Conservation (phyloP, 2,797 vertebrate genomes). For the Limnodromus scolopaceus region DNA sequence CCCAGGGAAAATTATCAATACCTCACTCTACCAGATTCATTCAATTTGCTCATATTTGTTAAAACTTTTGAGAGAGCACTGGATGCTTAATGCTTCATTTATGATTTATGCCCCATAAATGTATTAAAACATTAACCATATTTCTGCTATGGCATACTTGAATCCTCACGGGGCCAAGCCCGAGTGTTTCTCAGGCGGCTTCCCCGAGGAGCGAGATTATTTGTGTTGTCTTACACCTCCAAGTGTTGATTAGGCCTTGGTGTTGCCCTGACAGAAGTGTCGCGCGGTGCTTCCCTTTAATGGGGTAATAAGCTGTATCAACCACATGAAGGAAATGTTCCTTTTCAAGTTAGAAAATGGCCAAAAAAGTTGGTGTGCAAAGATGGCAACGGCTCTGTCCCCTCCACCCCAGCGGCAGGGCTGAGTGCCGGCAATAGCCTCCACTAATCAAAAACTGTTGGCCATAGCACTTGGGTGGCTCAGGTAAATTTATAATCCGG, state of each 20-base stretch:
- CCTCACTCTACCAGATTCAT: constrained; percentile 36
- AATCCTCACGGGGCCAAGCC: constrained; percentile 60
- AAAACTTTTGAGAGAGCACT: constrained; percentile 64
- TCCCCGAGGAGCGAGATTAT: constrained; percentile 51
- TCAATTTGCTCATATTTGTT: constrained; percentile 67
- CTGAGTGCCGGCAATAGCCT: background rate
- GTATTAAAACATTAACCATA: constrained; percentile 80
- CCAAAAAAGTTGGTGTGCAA: constrained; percentile 19
- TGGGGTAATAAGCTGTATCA: constrained; percentile 69
- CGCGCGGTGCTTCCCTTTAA: constrained; percentile 58
- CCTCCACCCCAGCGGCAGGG: background rate
- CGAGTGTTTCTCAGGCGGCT: constrained; percentile 60
- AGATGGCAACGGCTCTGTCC: background rate
- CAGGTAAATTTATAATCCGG: constrained; percentile 30
- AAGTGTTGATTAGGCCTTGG: constrained; percentile 70
- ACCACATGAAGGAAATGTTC: constrained; percentile 46
- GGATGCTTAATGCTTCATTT: constrained; percentile 71
- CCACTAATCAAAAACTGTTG: background rate
- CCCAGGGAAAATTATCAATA: constrained; percentile 62
- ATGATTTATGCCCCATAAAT: constrained; percentile 77
- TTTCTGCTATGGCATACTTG: constrained; percentile 70
- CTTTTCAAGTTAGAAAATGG: constrained; percentile 35
- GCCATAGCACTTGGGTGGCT: constrained; percentile 32
- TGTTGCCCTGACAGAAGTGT: constrained; percentile 69
- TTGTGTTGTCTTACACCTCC: constrained; percentile 73